Percentiles rank a stretch among this genome's conserved stretches.
Conservation (phyloP, 2,113 vertebrate genomes). For the Leiothrix lutea region DNA sequence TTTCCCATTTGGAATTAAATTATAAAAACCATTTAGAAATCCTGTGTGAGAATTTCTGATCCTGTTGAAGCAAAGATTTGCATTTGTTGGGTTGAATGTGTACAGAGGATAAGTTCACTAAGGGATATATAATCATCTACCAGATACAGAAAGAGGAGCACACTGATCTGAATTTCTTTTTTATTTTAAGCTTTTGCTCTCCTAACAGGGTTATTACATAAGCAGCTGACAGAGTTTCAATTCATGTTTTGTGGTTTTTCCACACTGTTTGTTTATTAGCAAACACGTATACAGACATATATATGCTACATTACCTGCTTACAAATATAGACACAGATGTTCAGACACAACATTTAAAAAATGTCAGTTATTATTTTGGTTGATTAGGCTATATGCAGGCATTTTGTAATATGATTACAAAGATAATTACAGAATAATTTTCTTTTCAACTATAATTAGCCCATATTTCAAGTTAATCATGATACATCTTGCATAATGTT, state of each 20-base stretch:
- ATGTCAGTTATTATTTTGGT: not conserved
- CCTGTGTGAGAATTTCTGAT: not conserved
- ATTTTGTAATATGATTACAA: conserved; percentile 17
- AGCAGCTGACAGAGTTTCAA: not conserved
- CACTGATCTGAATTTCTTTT: not conserved
- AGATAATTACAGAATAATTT: conserved; percentile 27
- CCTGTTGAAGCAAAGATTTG: not conserved
- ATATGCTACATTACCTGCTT: not conserved
- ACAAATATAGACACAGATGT: not conserved
- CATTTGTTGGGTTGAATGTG: not conserved
- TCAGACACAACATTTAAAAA: not conserved
- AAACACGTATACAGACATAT: not conserved
- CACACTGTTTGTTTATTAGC: not conserved
- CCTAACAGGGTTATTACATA: not conserved
- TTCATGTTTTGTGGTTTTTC: not conserved
- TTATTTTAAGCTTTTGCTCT: not conserved
- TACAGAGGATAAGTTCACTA: not conserved
- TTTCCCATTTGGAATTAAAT: not conserved
- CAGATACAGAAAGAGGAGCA: not conserved
- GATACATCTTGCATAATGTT: not conserved
- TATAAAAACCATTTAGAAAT: not conserved
- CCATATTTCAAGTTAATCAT: conserved; percentile 12
- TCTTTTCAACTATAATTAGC: conserved; percentile 44
- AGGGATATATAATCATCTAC: not conserved
- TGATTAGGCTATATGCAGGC: not conserved